A percentile compares a stretch with the other conserved stretches of the same genome.
phyloP scores from a whole-genome alignment of 2,888 invertebrate species.

The Troilus luridus region DNA sequence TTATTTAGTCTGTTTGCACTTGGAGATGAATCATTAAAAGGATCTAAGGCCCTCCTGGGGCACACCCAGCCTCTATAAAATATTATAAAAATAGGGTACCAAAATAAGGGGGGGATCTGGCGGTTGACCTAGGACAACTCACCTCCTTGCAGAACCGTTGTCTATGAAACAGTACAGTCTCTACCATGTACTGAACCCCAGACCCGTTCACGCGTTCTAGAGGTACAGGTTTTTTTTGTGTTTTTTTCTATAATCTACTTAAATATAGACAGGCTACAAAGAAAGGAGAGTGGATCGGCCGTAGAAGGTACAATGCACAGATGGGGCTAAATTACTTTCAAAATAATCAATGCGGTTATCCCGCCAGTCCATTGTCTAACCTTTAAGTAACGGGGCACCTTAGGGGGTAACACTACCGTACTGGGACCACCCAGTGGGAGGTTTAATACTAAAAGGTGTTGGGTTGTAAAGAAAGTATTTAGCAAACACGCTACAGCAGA shows the following conservation, averaged over 20 bases:
- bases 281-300: neutral
- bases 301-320: neutral
- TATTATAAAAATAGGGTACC: too few species aligned
- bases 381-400: slow-evolving; percentile 4
- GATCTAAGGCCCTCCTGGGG: too few species aligned
- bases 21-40: too few species aligned
- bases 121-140: too few species aligned
- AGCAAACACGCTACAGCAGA: neutral
- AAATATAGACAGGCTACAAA: neutral
- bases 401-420: neutral
- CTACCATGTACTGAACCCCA: too few species aligned
- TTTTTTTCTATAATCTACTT: neutral
- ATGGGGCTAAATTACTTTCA: slow-evolving; percentile 28
- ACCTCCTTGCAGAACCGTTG: too few species aligned
- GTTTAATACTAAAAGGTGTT: neutral
- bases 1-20: too few species aligned
- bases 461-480: neutral
- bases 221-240: too few species aligned
- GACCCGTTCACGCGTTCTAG: too few species aligned
- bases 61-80: too few species aligned
- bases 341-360: slow-evolving; percentile 33
- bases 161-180: too few species aligned
- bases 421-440: slow-evolving; percentile 36
- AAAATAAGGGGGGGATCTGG: too few species aligned
- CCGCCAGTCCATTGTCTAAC: neutral